Conservation (phyloP, 1,140 invertebrate species). For the Cephus cinctus region DNA sequence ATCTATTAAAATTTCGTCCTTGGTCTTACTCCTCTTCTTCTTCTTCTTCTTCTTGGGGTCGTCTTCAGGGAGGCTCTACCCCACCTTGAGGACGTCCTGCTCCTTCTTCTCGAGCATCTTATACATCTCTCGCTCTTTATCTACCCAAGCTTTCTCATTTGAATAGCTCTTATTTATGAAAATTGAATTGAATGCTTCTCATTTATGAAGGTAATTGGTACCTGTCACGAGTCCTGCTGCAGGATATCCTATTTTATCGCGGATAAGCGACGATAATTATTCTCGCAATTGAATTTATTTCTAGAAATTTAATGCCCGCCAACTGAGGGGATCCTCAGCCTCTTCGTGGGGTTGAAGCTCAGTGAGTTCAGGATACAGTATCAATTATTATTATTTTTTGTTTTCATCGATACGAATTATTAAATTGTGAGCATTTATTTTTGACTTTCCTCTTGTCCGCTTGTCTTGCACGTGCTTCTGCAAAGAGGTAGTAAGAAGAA, state of each 20-base stretch:
- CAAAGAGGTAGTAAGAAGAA: no score
- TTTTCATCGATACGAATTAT: no score
- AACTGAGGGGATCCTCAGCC: no score
- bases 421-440: no score
- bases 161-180: conserved; percentile 54
- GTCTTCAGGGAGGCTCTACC: conserved; percentile 1
- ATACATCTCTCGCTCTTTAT: conserved; percentile 5
- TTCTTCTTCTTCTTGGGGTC: conserved; percentile 14
- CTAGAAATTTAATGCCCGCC: conserved; percentile 17
- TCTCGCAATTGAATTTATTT: conserved; percentile 46
- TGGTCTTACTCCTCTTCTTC: conserved; percentile 1
- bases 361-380: no score
- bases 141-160: conserved; percentile 34
- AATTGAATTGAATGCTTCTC: conserved; percentile 52
- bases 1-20: background rate
- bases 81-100: conserved; percentile 12
- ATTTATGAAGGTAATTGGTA: conserved; percentile 52
- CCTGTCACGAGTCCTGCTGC: conserved; percentile 40
- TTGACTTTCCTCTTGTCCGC: no score
- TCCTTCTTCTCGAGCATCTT: conserved; percentile 5
- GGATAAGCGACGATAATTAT: conserved; percentile 45
- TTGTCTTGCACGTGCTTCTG: no score
- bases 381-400: no score
- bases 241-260: conserved; percentile 44
- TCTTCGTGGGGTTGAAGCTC: no score